Percentiles rank a stretch among this genome's conserved stretches.
phyloP scores from a whole-genome alignment of 2,797 vertebrate genomes.

The Selene dorsalis region DNA sequence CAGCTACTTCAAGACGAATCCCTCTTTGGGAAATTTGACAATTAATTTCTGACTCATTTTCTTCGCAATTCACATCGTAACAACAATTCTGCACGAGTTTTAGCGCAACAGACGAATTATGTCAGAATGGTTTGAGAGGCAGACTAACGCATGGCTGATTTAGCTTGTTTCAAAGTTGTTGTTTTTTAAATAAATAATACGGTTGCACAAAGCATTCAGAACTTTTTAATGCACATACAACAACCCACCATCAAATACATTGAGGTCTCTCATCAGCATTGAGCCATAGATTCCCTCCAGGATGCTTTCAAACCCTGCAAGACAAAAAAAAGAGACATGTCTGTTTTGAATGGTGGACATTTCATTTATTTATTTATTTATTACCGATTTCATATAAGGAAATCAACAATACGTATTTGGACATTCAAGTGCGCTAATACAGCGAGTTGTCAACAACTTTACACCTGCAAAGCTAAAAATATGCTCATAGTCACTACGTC shows the following conservation, averaged over 20 bases:
- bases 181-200: not conserved
- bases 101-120: not conserved
- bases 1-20: no score
- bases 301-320: conserved; percentile 98
- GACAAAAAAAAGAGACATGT: conserved; percentile 33
- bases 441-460: not conserved
- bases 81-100: not conserved
- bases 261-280: conserved; percentile 96
- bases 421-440: no score
- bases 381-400: not conserved
- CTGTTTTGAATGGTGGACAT: no score
- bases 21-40: no score
- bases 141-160: not conserved
- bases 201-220: not conserved
- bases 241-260: conserved; percentile 96
- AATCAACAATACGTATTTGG: not conserved
- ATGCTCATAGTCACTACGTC: not conserved
- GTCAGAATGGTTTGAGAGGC: not conserved
- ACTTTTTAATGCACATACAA: conserved; percentile 17
- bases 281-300: conserved; percentile 99
- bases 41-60: not conserved
- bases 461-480: not conserved
- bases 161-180: not conserved
- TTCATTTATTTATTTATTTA: no score
- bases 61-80: not conserved